Evolutionary conservation across 2,888 invertebrate species (phyloP).

Genomic region (Nomada ferruginata): DNA sequence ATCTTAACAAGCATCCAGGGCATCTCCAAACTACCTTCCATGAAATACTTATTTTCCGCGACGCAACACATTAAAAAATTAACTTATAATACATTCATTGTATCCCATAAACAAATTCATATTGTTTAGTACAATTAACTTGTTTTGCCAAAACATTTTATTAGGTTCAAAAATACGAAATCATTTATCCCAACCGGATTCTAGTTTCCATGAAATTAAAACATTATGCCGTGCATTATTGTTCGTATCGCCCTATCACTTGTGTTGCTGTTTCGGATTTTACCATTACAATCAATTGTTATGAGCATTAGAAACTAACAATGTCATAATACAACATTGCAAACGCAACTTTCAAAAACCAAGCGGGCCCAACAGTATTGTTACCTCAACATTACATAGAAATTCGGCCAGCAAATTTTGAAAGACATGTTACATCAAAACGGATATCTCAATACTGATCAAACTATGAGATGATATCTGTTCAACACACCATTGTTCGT

Average conservation of each 20-base stretch:
- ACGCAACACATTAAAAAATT: slow-evolving; percentile 10
- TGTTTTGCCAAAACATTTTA: background rate
- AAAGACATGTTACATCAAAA: slow-evolving; percentile 26
- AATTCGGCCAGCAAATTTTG: slow-evolving; percentile 58
- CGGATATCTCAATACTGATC: slow-evolving; percentile 38
- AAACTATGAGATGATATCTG: slow-evolving; percentile 22
- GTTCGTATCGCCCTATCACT: background rate
- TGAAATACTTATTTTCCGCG: slow-evolving; percentile 25
- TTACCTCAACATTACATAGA: slow-evolving; percentile 33
- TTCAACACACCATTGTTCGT: slow-evolving; percentile 7
- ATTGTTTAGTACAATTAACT: slow-evolving; percentile 1
- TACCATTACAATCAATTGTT: background rate
- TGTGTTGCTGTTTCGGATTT: background rate
- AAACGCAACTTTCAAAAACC: background rate
- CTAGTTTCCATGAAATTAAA: slow-evolving; percentile 14
- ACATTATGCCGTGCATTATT: background rate
- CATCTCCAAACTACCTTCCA: slow-evolving; percentile 3
- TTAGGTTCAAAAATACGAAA: background rate
- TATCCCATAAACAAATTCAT: background rate
- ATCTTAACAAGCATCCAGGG: slow-evolving; percentile 4
- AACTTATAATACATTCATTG: background rate
- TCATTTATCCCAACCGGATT: background rate
- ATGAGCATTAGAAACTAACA: background rate
- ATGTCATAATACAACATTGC: slow-evolving; percentile 17
- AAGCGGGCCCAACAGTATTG: slow-evolving; percentile 5